Percentiles rank a stretch among this genome's conserved stretches.
Evolutionary conservation across 2,113 vertebrate species (phyloP).

Genomic region (Dicaeum eximium): DNA sequence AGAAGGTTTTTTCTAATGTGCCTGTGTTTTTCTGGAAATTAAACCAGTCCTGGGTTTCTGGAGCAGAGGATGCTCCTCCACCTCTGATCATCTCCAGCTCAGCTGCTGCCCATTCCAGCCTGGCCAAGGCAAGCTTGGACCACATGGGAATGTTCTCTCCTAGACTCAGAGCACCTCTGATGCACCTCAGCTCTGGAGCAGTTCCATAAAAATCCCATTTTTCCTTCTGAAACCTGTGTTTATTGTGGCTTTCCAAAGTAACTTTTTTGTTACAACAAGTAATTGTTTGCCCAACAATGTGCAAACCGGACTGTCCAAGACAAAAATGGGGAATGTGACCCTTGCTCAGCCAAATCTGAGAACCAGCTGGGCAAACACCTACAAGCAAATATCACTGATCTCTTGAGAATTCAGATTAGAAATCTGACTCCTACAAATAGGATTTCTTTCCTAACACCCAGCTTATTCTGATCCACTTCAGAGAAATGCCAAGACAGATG

Average conservation of each 20-base stretch:
- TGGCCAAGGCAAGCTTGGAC: too few relatives aligned
- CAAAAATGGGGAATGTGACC: not conserved
- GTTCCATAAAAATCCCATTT: not conserved
- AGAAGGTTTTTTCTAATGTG: not conserved
- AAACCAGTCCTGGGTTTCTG: not conserved
- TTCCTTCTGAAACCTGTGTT: not conserved
- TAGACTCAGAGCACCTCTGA: not conserved
- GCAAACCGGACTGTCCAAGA: not conserved
- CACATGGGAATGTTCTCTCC: rapidly evolving
- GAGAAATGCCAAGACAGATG: not conserved
- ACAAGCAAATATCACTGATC: not conserved
- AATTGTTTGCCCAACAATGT: not conserved
- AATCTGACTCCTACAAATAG: not conserved
- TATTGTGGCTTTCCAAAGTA: not conserved
- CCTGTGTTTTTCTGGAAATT: not conserved
- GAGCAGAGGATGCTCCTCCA: not conserved
- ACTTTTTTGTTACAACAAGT: too few relatives aligned
- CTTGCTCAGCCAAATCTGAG: not conserved
- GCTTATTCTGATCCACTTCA: not conserved
- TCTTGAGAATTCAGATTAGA: not conserved
- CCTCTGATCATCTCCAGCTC: not conserved
- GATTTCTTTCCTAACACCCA: not conserved
- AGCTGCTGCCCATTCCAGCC: not conserved
- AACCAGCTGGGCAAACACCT: not conserved
- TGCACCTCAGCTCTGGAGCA: rapidly evolving